Conservation (phyloP, 2,113 vertebrate species). For the Urocitellus parryii region DNA sequence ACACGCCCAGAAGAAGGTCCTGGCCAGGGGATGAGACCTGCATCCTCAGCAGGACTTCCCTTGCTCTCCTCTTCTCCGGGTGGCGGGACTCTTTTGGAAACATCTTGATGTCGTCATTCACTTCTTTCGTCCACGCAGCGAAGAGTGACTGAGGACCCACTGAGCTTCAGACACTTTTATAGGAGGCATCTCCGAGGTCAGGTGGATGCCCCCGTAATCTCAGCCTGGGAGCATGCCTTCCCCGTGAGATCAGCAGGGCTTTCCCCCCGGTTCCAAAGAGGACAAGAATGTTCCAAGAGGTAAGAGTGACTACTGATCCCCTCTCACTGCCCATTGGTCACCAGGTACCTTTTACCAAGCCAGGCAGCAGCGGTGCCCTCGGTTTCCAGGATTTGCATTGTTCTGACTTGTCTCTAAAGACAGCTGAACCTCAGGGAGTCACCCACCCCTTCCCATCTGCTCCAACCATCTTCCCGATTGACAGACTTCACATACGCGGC, state of each 20-base stretch:
- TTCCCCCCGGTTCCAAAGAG: not conserved
- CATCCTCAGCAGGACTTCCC: slow-evolving; percentile 41
- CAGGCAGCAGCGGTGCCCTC: slow-evolving; percentile 80
- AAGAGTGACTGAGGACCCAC: not conserved
- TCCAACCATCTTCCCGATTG: not conserved
- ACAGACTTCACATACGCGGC: not conserved
- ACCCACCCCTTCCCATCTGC: not conserved
- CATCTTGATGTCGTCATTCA: slow-evolving; percentile 37
- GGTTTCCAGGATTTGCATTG: not conserved
- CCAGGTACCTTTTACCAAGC: slow-evolving; percentile 88
- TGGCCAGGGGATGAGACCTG: not conserved
- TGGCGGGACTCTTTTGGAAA: not conserved
- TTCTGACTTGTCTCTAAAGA: slow-evolving; percentile 29
- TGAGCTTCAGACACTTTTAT: not conserved
- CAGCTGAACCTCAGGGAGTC: not conserved
- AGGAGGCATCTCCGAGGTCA: slow-evolving; percentile 28
- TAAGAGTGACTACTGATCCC: not conserved
- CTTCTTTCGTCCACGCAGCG: slow-evolving; percentile 23
- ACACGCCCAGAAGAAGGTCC: slow-evolving; percentile 33
- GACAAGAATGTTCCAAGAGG: not conserved
- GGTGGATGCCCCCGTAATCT: not conserved
- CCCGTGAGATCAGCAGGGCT: not conserved
- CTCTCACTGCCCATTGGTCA: not conserved
- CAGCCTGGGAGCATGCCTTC: not conserved
- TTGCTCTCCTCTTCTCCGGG: slow-evolving; percentile 53